Conservation (phyloP, 2,888 invertebrate genomes). For the Coelogynopora nodosa region DNA sequence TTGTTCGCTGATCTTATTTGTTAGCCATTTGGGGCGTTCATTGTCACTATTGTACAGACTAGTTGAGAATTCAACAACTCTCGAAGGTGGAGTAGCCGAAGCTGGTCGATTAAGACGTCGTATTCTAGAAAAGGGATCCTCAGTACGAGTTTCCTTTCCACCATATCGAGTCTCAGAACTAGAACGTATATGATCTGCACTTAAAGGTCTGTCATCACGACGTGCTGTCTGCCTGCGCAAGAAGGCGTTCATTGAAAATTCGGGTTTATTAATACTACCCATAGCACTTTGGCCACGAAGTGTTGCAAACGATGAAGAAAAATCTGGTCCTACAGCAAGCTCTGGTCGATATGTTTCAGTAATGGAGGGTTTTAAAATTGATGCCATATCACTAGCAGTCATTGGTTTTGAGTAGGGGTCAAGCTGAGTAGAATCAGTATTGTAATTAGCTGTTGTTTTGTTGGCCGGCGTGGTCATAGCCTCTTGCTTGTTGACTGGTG, state of each 20-base stretch:
- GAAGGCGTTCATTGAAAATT: not conserved
- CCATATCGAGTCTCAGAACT: not conserved
- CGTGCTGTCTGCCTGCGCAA: not conserved
- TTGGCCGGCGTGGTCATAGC: not conserved
- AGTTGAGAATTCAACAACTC: not conserved
- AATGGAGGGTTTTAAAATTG: not conserved
- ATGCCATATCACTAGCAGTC: not conserved
- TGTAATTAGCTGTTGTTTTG: not conserved
- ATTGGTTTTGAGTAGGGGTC: conserved; percentile 2
- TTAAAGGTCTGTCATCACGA: not conserved
- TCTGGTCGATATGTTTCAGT: not conserved
- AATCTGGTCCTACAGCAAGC: not conserved
- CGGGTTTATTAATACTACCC: not conserved
- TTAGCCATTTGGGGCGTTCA: not conserved
- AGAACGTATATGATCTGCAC: not conserved
- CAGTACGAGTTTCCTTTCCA: not conserved
- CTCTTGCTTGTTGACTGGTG: not conserved
- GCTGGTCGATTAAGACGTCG: not conserved
- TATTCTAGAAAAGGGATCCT: not conserved
- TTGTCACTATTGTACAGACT: not conserved
- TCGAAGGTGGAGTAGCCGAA: conserved; percentile 2
- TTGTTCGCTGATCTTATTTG: not conserved
- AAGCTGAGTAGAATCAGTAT: not conserved
- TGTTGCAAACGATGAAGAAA: not conserved
- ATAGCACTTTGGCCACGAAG: not conserved